Base-by-base conservation (phyloP, 2,113 vertebrate genomes). In the Oenanthe oenanthe region DNA sequence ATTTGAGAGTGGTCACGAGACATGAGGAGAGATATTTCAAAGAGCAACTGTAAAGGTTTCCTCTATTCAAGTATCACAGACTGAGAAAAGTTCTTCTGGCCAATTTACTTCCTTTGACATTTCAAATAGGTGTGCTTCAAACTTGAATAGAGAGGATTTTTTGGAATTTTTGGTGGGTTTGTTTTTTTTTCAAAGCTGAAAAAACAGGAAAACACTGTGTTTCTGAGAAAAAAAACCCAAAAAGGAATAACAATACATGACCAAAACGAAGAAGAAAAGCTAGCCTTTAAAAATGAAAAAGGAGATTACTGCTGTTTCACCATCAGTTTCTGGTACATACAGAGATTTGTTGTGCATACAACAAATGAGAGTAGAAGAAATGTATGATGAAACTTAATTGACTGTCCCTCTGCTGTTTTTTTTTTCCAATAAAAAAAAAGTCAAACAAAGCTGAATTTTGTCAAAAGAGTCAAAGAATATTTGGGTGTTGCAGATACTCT, bases 1-100 rank as follows among this genome's bases (percentile, higher is more conserved):
- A 7, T 66, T 81, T 76, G 13, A 3, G 4, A 73, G 5, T 26
- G 7, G 19, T 50, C 13, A 76, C 9, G n/a, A 34, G 9, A 75
- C 7, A 40, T 7, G 8, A 78, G 3, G 9, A 54, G 16, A 75
- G 28, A 11, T 26, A 65, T 57, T 92, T 88, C 15, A 65, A 25
- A 80, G 15, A 70, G 1, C 3, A 38, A 20, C 2, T 17, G 7
- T 48, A 25, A 40, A 50, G 4, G 1, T n/a, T 45, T 9, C 3
- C 4, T 3, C 3, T 40, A 5, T 76, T 13, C 5, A 66, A 15
- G 7, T 50, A 18, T 48, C 9, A 57, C 2, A 72, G 36, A 48
- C 15, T n/a, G 32, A 73, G 29, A 29, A 65, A 84, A 68, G 4
- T 0, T 53, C 4, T 32, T 76, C 50, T 38, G 20, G 28, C 1